Conservation (phyloP, 2,113 vertebrate species). For the Anthoscopus minutus region DNA sequence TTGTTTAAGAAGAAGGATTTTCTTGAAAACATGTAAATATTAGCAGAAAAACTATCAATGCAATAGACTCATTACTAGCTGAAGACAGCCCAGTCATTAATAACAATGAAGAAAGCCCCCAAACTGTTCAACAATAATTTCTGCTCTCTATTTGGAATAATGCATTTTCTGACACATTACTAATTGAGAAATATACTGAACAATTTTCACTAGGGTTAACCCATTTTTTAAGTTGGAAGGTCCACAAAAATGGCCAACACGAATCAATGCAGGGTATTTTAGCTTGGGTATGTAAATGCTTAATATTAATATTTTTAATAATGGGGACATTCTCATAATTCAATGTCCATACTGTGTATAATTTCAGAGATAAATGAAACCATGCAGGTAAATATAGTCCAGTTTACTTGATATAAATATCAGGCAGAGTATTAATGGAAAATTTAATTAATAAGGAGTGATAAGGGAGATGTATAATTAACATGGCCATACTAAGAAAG, state of each 20-base stretch:
- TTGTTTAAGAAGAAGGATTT: not conserved
- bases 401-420: not conserved
- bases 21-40: not conserved
- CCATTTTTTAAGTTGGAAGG: not conserved
- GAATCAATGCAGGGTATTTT: not conserved
- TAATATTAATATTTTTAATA: not conserved
- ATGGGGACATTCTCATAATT: not conserved
- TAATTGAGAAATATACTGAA: slow-evolving; percentile 7
- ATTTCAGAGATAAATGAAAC: not conserved
- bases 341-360: not conserved
- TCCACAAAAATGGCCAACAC: not conserved
- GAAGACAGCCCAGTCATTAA: not conserved
- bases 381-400: not conserved
- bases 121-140: not conserved
- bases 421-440: not conserved
- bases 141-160: not conserved
- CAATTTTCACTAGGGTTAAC: not conserved
- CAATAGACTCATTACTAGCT: not conserved
- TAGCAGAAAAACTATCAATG: not conserved
- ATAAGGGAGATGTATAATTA: not conserved
- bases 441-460: not conserved
- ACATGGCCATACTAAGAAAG: not conserved
- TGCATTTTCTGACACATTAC: not conserved
- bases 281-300: not conserved
- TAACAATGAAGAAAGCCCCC: not conserved